These are phyloP conservation scores for Metacarcinus magister DNA, from an alignment of 2,888 invertebrate species.

Conservation along the genomic window DNA sequence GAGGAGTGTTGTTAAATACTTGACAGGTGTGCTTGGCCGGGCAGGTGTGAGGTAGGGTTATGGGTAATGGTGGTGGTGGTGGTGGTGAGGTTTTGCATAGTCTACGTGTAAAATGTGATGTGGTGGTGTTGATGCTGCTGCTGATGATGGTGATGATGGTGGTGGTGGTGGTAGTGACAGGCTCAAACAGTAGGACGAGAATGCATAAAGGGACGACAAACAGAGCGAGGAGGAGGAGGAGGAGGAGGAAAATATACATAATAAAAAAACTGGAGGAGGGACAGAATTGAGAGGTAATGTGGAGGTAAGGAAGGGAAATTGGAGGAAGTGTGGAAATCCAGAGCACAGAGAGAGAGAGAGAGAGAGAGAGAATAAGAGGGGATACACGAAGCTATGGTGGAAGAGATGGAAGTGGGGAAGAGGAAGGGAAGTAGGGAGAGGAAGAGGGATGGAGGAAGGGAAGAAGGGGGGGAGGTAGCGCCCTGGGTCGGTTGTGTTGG, in stretches of 20 bases:
- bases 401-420: neutral
- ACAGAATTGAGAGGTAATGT: neutral
- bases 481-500: slow-evolving; percentile 68
- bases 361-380: neutral
- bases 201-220: neutral
- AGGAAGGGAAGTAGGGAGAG: neutral
- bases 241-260: no score
- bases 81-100: neutral
- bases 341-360: slow-evolving; percentile 28
- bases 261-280: no score
- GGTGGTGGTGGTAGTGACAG: neutral
- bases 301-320: neutral
- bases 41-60: neutral
- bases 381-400: neutral
- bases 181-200: neutral
- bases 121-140: neutral
- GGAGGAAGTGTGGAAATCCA: neutral
- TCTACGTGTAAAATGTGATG: neutral
- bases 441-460: neutral
- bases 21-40: neutral
- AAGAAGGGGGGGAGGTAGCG: neutral
- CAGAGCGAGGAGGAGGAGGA: no score
- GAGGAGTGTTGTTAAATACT: slow-evolving; percentile 43
- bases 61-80: neutral
- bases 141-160: neutral